These are phyloP conservation scores for Diorhabda elongata DNA, from an alignment of 1,140 invertebrate genomes.

Conservation along the genomic window DNA sequence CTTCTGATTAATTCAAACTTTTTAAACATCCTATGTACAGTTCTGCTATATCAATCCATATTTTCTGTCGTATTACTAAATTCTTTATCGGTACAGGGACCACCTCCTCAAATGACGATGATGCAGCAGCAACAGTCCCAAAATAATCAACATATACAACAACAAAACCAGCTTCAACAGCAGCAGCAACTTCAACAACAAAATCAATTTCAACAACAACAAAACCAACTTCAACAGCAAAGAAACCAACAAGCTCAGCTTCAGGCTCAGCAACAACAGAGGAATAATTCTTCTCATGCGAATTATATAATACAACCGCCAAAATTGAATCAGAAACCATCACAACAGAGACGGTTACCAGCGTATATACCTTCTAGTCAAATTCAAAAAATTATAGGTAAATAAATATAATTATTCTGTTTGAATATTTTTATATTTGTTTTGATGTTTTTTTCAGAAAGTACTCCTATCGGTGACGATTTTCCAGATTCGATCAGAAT, in stretches of 20 bases:
- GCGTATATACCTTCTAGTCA: slow-evolving; percentile 39
- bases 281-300: slow-evolving; percentile 28
- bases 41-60: too few relatives aligned
- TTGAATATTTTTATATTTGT: neutral
- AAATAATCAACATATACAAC: slow-evolving; percentile 1
- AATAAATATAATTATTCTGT: neutral
- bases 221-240: slow-evolving; percentile 15
- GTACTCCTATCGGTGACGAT: slow-evolving; percentile 38
- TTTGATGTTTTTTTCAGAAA: slow-evolving; percentile 29
- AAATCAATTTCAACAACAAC: slow-evolving; percentile 16
- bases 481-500: slow-evolving; percentile 58
- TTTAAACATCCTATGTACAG: too few relatives aligned
- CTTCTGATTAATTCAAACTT: too few relatives aligned
- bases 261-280: slow-evolving; percentile 34
- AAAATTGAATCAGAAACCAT: slow-evolving; percentile 24
- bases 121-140: slow-evolving; percentile 38
- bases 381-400: slow-evolving; percentile 44
- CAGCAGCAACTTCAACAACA: slow-evolving; percentile 18
- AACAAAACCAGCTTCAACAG: slow-evolving; percentile 3
- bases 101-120: neutral
- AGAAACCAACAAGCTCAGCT: slow-evolving; percentile 36
- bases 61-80: too few relatives aligned
- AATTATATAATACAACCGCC: slow-evolving; percentile 40
- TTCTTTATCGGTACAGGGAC: too few relatives aligned
- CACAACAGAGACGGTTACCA: slow-evolving; percentile 34